These are phyloP conservation scores for Gorsachius goisagi DNA, from an alignment of 2,113 vertebrate genomes.

Conservation along the genomic window DNA sequence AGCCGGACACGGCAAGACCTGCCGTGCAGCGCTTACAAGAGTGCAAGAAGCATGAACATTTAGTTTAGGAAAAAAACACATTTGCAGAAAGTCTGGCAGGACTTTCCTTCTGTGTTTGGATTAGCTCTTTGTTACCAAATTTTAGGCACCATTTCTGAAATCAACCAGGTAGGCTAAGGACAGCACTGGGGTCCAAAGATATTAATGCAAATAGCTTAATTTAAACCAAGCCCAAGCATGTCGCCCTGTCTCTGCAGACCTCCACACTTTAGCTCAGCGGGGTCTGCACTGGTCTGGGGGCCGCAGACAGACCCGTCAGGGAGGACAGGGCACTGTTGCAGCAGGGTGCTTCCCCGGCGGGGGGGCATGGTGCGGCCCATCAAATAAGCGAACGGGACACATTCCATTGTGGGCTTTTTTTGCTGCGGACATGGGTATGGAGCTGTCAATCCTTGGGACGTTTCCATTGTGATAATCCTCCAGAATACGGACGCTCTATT, in stretches of 20 bases:
- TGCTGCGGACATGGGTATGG: conserved; percentile 35
- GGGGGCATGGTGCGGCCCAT: not conserved
- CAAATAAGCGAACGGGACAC: conserved; percentile 24
- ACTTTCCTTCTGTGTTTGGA: not conserved
- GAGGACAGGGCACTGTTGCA: not conserved
- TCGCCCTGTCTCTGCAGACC: not conserved
- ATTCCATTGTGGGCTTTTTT: conserved; percentile 36
- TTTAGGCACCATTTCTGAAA: not conserved
- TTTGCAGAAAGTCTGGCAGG: not conserved
- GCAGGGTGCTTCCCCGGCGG: not conserved
- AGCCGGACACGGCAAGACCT: fast-evolving
- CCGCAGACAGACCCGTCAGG: fast-evolving
- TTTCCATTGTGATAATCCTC: conserved; percentile 49
- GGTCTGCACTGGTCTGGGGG: fast-evolving
- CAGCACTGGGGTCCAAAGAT: not conserved
- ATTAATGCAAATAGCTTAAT: not conserved
- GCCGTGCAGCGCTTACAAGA: not conserved
- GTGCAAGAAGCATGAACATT: not conserved
- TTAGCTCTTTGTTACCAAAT: not conserved
- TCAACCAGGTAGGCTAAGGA: not conserved
- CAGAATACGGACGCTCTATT: not conserved
- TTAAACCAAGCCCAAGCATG: not conserved
- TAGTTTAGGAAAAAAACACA: not conserved
- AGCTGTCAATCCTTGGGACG: conserved; percentile 36
- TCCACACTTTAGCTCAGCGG: fast-evolving